Conservation (phyloP, 2,113 vertebrate species). For the Lepisosteus oculatus region DNA sequence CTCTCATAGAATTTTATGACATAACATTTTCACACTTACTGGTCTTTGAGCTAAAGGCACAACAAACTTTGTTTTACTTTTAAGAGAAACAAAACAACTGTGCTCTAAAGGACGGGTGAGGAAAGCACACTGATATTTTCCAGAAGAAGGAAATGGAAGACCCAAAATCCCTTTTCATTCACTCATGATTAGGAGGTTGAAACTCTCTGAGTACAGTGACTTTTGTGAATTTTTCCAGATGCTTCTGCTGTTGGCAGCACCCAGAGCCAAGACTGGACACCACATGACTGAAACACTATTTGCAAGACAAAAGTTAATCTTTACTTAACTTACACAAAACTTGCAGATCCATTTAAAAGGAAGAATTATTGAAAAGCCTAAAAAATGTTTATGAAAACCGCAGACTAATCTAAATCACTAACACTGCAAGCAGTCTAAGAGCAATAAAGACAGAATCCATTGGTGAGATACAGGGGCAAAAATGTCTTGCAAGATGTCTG, state of each 20-base stretch:
- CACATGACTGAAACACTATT: not conserved
- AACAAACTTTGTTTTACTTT: not conserved
- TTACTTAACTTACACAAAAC: not conserved
- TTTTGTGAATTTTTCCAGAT: constrained; percentile 9
- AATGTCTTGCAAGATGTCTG: not conserved
- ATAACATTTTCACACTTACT: constrained; percentile 10
- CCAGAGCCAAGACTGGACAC: not conserved
- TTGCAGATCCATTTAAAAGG: constrained; percentile 17
- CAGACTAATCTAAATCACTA: constrained; percentile 17
- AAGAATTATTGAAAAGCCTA: constrained; percentile 12
- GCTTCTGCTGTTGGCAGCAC: not conserved
- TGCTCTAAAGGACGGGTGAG: not conserved
- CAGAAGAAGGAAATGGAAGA: not conserved
- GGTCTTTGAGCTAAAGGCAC: not conserved
- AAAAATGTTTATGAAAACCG: constrained; percentile 1
- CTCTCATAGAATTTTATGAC: constrained; percentile 27
- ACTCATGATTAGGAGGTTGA: not conserved
- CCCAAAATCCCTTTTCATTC: not conserved
- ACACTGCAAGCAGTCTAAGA: constrained; percentile 10
- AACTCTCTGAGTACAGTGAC: not conserved
- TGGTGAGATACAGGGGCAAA: constrained; percentile 2
- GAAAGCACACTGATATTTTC: not conserved
- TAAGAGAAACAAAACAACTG: not conserved
- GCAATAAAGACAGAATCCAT: constrained; percentile 17
- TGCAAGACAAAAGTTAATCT: not conserved